phyloP scores from a whole-genome alignment of 2,113 vertebrate species.

The Alligator sinensis region DNA sequence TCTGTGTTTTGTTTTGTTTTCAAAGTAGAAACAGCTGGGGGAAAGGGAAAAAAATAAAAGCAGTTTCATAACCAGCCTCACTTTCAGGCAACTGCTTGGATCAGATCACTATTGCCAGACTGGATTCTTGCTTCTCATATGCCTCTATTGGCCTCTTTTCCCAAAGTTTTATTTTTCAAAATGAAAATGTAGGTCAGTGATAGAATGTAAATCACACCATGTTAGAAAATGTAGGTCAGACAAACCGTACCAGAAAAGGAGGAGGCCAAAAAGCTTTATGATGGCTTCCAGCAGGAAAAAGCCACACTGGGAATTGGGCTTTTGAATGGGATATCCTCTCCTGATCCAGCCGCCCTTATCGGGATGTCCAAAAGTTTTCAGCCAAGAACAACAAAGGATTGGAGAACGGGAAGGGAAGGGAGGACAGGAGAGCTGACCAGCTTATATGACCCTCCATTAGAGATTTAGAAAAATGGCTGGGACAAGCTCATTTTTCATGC shows the following conservation, averaged over 20 bases:
- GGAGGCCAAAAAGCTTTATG: background rate
- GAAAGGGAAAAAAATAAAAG: background rate
- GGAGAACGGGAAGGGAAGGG: constrained; percentile 25
- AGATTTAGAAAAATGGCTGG: constrained; percentile 47
- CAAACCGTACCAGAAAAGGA: constrained; percentile 13
- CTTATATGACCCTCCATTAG: constrained; percentile 43
- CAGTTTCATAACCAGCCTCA: background rate
- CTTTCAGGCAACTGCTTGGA: background rate
- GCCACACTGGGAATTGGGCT: constrained; percentile 43
- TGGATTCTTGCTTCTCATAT: constrained; percentile 3
- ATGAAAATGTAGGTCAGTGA: constrained; percentile 10
- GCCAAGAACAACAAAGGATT: constrained; percentile 69
- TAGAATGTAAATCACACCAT: background rate
- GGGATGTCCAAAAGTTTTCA: background rate
- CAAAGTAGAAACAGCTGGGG: constrained; percentile 52
- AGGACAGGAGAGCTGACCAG: constrained; percentile 38
- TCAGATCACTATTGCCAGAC: background rate
- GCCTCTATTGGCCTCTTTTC: background rate
- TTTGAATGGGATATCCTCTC: constrained; percentile 66
- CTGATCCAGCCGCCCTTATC: background rate
- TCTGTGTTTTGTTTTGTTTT: constrained; percentile 8
- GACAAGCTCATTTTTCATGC: constrained; percentile 55
- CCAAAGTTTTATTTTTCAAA: background rate
- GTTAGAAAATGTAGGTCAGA: constrained; percentile 63
- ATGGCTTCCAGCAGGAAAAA: constrained; percentile 51